phyloP scores from a whole-genome alignment of 2,797 vertebrate species.

The Jordanella pulchra region DNA sequence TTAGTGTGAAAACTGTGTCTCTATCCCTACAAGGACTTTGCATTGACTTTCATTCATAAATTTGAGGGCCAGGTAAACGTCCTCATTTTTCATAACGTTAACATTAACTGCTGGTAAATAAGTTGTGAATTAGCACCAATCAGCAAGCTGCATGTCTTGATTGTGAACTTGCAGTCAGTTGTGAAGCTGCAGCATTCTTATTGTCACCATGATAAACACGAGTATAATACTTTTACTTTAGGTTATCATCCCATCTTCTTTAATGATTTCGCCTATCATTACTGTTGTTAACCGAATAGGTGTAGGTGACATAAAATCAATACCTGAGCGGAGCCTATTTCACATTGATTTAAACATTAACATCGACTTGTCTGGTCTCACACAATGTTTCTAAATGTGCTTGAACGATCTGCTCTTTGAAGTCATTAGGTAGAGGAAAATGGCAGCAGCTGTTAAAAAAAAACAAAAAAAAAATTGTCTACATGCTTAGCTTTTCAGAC shows the following conservation, averaged over 20 bases:
- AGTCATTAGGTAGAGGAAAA: neutral
- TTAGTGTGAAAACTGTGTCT: too few species aligned
- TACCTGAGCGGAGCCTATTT: neutral
- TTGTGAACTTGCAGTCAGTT: neutral
- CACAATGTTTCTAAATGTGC: neutral
- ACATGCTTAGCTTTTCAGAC: neutral
- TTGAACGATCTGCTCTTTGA: slow-evolving; percentile 3
- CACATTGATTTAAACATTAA: slow-evolving; percentile 11
- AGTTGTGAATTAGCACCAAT: slow-evolving; percentile 14
- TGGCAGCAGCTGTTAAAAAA: neutral
- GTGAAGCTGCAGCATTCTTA: neutral
- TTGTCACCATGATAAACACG: neutral
- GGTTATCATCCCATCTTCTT: neutral
- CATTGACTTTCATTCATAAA: too few species aligned
- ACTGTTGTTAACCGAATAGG: slow-evolving; percentile 3
- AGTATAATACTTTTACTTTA: slow-evolving; percentile 10
- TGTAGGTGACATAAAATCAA: slow-evolving; percentile 23
- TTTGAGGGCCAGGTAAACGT: too few species aligned
- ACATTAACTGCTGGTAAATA: neutral
- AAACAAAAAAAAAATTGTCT: too few species aligned
- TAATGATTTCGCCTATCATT: slow-evolving; percentile 2
- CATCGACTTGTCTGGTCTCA: neutral
- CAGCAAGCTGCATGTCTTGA: neutral
- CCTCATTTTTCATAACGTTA: neutral
- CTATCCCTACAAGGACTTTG: too few species aligned